phyloP scores from a whole-genome alignment of 2,797 vertebrate species.

The Tinamus major region DNA sequence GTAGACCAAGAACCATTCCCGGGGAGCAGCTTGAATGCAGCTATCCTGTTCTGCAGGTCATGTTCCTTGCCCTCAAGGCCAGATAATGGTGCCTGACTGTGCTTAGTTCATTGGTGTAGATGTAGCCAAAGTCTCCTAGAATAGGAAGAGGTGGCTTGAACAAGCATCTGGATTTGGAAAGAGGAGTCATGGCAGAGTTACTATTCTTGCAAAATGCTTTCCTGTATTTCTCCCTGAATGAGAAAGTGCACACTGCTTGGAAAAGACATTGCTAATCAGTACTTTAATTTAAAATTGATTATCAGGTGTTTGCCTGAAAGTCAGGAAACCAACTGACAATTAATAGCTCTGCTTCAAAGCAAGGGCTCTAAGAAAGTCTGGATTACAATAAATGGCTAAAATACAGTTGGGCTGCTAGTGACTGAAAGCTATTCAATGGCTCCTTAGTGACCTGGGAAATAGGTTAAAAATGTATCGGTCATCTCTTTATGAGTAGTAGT shows the following conservation, averaged over 20 bases:
- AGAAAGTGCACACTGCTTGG: not conserved
- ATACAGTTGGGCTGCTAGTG: not conserved
- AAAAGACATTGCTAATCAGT: not conserved
- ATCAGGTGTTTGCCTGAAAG: not conserved
- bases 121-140: not conserved
- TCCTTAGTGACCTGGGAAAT: constrained; percentile 11
- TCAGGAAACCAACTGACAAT: not conserved
- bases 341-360: constrained; percentile 5
- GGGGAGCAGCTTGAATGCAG: not conserved
- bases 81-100: not conserved
- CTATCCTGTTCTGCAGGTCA: not conserved
- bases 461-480: not conserved
- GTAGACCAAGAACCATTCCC: not conserved
- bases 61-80: not conserved
- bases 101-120: not conserved
- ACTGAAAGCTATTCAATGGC: not conserved
- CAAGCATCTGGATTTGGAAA: not conserved
- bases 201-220: not conserved
- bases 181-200: too few relatives aligned
- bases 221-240: not conserved
- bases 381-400: not conserved
- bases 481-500: not conserved
- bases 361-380: not conserved
- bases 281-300: not conserved
- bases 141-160: not conserved